Base-by-base conservation (phyloP, 2,113 vertebrate genomes). In the Crotalus horridus region DNA sequence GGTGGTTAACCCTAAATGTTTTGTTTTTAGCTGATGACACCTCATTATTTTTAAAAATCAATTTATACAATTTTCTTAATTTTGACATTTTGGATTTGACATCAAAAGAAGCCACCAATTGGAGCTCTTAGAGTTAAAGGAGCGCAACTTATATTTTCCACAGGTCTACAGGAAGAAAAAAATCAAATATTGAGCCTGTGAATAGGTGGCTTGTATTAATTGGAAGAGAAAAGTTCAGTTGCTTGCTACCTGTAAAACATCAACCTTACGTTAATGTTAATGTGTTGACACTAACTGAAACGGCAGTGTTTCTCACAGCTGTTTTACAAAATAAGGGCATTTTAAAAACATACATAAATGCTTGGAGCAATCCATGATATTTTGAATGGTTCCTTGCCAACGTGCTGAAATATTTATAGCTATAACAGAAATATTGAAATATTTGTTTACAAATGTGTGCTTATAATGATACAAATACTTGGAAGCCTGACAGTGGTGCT, bases 121-220 rank as follows among this genome's bases (percentile, higher is more conserved):
- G 85, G n/a, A 64, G 9, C 7, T 26, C 74, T 64, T 54, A 0
- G 9, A 58, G 56, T 51, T 58, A 13, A 3, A 61, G 33, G 29
- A 24, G 29, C 17, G 0, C 1, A 39, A 1, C 53, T 89, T 0
- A 7, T 56, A 9, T 4, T n/a, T 29, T 24, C n/a, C 55, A 92
- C 53, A 85, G 88, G n/a, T 69, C 29, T 33, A 69, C 29, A 33
- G 64, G 64, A 33, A 17, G 33, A 91, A 29, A 53, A 6, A 51
- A 81, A 85, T 0, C 51, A 85, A 53, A 9, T 81, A 87, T 23
- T 46, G 9, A 51, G 20, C 61, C 61, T 33, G 85, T 43, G 5
- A 86, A 2, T 39, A 81, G 29, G 88, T 85, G 48, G 8, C 48
- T 85, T 74, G 59, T 90, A 89, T 5, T 46, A 17, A 2, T 0